Evolutionary conservation across 2,797 vertebrate species (phyloP), one percentile per base, ranked within the genome.

Genomic region (Acipenser oxyrinchus): DNA sequence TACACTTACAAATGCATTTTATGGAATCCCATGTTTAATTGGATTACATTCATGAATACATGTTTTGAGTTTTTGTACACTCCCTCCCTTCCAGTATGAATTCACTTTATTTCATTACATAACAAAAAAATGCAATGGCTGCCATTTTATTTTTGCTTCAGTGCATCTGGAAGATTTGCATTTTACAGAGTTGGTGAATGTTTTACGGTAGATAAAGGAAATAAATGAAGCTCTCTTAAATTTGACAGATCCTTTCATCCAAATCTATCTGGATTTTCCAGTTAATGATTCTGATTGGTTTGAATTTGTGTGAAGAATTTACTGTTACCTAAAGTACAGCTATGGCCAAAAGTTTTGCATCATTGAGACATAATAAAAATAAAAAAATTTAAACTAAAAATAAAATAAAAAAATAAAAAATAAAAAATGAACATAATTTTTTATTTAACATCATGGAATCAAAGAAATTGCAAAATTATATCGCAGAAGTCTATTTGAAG

Each of bases 211-310:
- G 13, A 12, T 18, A 18, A 18, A n/a, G n/a, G 10, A 60, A 60
- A 60, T 13, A 11, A 63, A 63, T 49, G 51, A n/a, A 13, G 37
- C 1, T 1, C 48, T 49, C 62, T 50, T 11, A 4, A 13, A 63
- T 63, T 50, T n/a, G 49, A 50, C 62, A 63, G 37, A 49, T 63
- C 37, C 49, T 63, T 50, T 50, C 49, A 63, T n/a, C n/a, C 13
- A 15, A 61, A 48, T 61, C 60, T 61, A 48, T 37, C 7, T 61
- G 23, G n/a, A 61, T 61, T 8, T 61, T 61, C 60, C 60, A 61
- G 7, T 61, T 9, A 9, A 48, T 61, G 8, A 48, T 48, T 49
- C 49, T n/a, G 23, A 50, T 50, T 37, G 6, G 3, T n/a, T 63
- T 50, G 49, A 12, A 49, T 11, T 63, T 48, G 11, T 10, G 11